A percentile compares a stretch with the other conserved stretches of the same genome.
phyloP scores from a whole-genome alignment of 1,140 invertebrate genomes.

The Drosophila novamexicana region DNA sequence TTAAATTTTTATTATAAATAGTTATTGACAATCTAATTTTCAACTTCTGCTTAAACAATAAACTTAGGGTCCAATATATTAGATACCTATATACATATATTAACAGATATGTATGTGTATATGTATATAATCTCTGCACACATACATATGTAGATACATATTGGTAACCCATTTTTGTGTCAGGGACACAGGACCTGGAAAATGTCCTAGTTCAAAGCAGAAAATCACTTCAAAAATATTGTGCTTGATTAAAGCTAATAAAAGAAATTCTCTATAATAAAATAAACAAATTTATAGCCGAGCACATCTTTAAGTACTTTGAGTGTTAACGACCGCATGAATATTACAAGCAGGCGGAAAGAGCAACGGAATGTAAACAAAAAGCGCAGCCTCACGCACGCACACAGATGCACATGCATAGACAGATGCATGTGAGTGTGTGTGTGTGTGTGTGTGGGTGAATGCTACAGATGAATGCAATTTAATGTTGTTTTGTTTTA shows the following conservation, averaged over 20 bases:
- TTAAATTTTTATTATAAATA: no score
- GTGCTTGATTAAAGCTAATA: neutral
- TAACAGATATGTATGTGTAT: no score
- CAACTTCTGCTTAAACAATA: no score
- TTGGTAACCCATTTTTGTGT: conserved; percentile 27
- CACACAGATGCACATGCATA: neutral
- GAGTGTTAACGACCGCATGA: conserved; percentile 37
- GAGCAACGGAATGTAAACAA: conserved; percentile 51
- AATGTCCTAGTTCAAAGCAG: neutral
- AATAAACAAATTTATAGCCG: neutral
- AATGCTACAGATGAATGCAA: conserved; percentile 30
- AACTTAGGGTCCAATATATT: no score
- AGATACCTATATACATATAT: no score
- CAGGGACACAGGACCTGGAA: conserved; percentile 18
- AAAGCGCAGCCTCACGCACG: conserved; percentile 21
- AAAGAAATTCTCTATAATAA: conserved; percentile 3
- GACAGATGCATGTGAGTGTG: neutral
- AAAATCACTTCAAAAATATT: neutral
- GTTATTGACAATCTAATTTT: no score
- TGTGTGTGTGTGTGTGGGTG: conserved; percentile 5
- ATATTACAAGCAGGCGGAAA: conserved; percentile 6
- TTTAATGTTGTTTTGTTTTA: conserved; percentile 28
- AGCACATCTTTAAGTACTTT: conserved; percentile 22
- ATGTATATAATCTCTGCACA: neutral
- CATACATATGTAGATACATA: conserved; percentile 1